Base-by-base conservation (phyloP, 1,140 invertebrate species). In the Lepidurus apus region DNA sequence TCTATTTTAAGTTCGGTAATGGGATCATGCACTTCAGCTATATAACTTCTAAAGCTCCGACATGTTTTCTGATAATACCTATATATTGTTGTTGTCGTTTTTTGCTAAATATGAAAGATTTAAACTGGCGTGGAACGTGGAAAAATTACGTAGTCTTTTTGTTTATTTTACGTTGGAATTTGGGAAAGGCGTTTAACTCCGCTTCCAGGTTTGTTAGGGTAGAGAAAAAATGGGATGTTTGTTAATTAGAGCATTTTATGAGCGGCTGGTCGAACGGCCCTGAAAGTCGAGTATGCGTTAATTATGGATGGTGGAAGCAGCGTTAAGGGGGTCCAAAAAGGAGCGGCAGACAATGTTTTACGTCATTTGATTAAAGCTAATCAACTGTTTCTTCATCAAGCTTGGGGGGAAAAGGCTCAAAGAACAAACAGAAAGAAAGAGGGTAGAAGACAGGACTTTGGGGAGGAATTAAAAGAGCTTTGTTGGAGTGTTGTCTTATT, bases 391-490 rank as follows among this genome's bases (percentile, higher is more conserved):
- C 53, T 65, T 65, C 53, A 65, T 65, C n/a, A 65, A 65, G 53
- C 34, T 34, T 34, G 4, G 53, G n/a, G 6, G 9, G 53, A 3
- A 65, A 17, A 65, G 53, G 53, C 53, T 7, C 53, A 65, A 17
- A 65, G 21, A 65, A 65, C 17, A 17, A 47, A 21, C 53, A 13
- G 17, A 65, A 65, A 65, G 21, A 65, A n/a, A 21, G 34, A 34
- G 34, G 4, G 34, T 34, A 34, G 34, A 34, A 13, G 21, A 65
- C 53, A 65, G 53, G 53, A 65, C 53, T 65, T 65, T 65, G 13
- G 53, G n/a, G 53, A 65, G 53, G 53, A 65, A 65, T 65, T 65
- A 65, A 65, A 65, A 65, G 53, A 65, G 53, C 53, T 65, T 65
- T 21, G 17, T 65, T 65, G 13, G 53, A 34, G 34, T 34, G 34